Evolutionary conservation across 2,888 invertebrate species (phyloP).

Genomic region (Drosophila yooni): DNA sequence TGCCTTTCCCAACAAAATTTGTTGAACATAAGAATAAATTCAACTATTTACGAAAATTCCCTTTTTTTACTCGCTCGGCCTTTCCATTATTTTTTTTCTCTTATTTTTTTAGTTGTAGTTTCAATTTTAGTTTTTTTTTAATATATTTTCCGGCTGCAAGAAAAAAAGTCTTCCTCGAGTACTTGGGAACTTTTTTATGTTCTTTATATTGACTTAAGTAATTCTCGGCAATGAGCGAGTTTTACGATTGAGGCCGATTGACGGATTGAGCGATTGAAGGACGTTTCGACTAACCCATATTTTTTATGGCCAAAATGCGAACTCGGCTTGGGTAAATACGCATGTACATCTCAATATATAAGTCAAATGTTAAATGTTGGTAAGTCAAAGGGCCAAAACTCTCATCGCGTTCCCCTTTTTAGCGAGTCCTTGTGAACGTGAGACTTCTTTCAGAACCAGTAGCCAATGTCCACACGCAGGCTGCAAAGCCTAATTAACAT

Average conservation of each 20-base stretch:
- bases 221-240: conserved; percentile 68
- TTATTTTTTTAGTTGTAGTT: conserved; percentile 23
- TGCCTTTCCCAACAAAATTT: conserved; percentile 17
- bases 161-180: conserved; percentile 56
- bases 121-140: conserved; percentile 44
- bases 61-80: conserved; percentile 40
- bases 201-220: conserved; percentile 73
- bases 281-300: conserved; percentile 57
- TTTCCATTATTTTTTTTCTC: conserved; percentile 16
- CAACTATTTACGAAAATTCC: conserved; percentile 54
- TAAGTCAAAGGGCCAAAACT: conserved; percentile 46
- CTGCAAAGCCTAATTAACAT: conserved; percentile 74
- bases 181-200: conserved; percentile 53
- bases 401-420: conserved; percentile 45
- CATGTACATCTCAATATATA: conserved; percentile 7
- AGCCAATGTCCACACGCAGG: conserved; percentile 50
- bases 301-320: conserved; percentile 65
- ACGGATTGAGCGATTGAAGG: conserved; percentile 49
- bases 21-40: conserved; percentile 3
- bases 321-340: conserved; percentile 60
- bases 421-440: conserved; percentile 81
- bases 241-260: conserved; percentile 53
- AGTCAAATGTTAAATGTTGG: conserved; percentile 62
- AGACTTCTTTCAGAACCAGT: conserved; percentile 73
- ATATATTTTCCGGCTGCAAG: conserved; percentile 74